These are phyloP conservation scores for Oreochromis niloticus DNA, from an alignment of 2,113 vertebrate genomes.

Conservation along the genomic window DNA sequence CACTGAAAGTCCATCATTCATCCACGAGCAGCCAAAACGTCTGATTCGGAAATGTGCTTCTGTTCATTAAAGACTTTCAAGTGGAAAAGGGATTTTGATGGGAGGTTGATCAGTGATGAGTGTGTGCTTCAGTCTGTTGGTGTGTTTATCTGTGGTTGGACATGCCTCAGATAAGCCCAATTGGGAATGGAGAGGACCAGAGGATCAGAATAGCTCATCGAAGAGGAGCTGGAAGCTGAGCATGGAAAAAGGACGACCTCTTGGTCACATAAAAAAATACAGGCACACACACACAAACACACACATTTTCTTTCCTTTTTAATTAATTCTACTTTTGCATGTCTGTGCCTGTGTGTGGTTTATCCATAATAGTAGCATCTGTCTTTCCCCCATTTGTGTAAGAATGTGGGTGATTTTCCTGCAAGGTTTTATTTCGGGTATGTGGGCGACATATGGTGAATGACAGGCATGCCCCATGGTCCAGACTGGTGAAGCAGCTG, in stretches of 20 bases:
- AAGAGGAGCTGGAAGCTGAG: conserved; percentile 40
- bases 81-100: conserved; percentile 14
- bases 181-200: conserved; percentile 12
- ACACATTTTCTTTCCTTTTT: background rate
- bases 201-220: conserved; percentile 66
- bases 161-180: conserved; percentile 59
- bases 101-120: background rate
- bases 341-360: background rate
- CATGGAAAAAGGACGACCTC: conserved; percentile 36
- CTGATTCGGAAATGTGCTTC: background rate
- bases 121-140: background rate
- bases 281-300: background rate
- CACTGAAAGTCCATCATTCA: background rate
- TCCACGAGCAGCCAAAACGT: background rate
- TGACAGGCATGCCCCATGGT: conserved; percentile 37
- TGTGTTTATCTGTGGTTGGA: background rate
- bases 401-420: conserved; percentile 44
- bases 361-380: background rate
- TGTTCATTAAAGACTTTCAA: conserved; percentile 2
- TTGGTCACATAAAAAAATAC: conserved; percentile 15
- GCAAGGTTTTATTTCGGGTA: conserved; percentile 63
- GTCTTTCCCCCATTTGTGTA: background rate
- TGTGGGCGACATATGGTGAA: conserved; percentile 59
- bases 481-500: conserved; percentile 54
- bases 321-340: background rate